phyloP scores from a whole-genome alignment of 2,888 invertebrate species.

The Eristalinus aeneus region DNA sequence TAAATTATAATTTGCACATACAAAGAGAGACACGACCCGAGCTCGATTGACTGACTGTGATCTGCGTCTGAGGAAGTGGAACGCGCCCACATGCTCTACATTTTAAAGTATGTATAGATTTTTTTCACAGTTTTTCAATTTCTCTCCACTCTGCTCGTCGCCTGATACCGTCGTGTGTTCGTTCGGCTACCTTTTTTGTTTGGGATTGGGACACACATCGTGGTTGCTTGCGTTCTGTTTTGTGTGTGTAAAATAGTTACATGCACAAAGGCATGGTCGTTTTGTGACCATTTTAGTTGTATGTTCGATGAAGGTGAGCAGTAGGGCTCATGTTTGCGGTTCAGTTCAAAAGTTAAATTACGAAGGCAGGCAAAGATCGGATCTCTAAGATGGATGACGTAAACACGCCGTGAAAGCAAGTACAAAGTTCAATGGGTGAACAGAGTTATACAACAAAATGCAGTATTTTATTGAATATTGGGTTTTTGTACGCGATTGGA shows the following conservation, averaged over 20 bases:
- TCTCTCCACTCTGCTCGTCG: constrained; percentile 7
- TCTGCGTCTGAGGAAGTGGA: constrained; percentile 62
- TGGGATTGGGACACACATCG: constrained; percentile 4
- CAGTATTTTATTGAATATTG: no score
- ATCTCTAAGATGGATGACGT: constrained; percentile 25
- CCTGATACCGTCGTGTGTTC: constrained; percentile 12
- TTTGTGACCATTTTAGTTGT: constrained; percentile 33
- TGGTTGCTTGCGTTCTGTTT: constrained; percentile 1
- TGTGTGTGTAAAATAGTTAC: constrained; percentile 15
- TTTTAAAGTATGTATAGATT: constrained; percentile 30
- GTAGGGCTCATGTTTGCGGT: constrained; percentile 15
- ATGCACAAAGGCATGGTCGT: not conserved
- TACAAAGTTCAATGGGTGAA: constrained; percentile 43
- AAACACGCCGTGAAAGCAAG: constrained; percentile 32
- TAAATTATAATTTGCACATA: constrained; percentile 51
- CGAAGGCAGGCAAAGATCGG: not conserved
- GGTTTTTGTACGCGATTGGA: not conserved
- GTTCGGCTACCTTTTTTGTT: constrained; percentile 28
- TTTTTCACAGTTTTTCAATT: constrained; percentile 12
- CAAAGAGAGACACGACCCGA: constrained; percentile 44
- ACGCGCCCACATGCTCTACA: constrained; percentile 71
- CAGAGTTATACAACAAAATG: not conserved
- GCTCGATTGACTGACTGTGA: constrained; percentile 54
- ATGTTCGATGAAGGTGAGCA: constrained; percentile 19
- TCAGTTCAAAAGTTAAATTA: constrained; percentile 9